Percentiles rank a stretch among this genome's conserved stretches.
Conservation (phyloP, 2,797 vertebrate species). For the Anniella stebbinsi region DNA sequence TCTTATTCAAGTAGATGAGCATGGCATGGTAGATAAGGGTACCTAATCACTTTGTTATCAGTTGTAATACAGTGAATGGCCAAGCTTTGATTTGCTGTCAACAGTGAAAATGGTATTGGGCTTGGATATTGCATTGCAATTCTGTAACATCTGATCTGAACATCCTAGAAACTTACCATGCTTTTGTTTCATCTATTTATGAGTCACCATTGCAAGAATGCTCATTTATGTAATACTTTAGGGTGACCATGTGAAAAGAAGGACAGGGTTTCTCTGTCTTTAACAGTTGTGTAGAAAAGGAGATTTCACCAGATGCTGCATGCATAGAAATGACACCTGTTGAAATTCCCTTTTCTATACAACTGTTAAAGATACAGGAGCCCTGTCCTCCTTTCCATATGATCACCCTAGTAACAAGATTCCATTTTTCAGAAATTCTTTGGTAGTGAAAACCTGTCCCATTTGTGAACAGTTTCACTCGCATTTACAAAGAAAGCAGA, state of each 20-base stretch:
- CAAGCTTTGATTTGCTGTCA: neutral
- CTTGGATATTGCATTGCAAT: neutral
- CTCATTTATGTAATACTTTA: constrained; percentile 12
- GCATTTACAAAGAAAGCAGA: neutral
- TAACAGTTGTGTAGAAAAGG: too few relatives aligned
- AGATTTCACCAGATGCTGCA: too few relatives aligned
- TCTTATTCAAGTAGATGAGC: neutral
- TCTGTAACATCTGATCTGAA: neutral
- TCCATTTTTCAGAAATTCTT: neutral
- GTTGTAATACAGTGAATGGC: neutral
- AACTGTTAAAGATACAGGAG: too few relatives aligned
- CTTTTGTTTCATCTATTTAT: constrained; percentile 10
- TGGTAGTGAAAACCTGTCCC: neutral
- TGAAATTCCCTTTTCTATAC: too few relatives aligned
- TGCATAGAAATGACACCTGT: too few relatives aligned
- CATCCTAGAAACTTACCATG: constrained; percentile 5
- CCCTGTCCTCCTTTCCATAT: too few relatives aligned
- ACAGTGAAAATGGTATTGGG: constrained; percentile 8
- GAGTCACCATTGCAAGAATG: constrained; percentile 23
- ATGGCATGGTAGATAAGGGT: neutral
- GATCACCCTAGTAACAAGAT: neutral
- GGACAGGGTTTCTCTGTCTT: too few relatives aligned
- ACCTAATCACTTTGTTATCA: neutral
- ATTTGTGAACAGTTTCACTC: neutral
- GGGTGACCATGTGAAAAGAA: too few relatives aligned